Evolutionary conservation across 2,888 invertebrate genomes (phyloP), one percentile per base, ranked within the genome.

Genomic region (Tyria jacobaeae): DNA sequence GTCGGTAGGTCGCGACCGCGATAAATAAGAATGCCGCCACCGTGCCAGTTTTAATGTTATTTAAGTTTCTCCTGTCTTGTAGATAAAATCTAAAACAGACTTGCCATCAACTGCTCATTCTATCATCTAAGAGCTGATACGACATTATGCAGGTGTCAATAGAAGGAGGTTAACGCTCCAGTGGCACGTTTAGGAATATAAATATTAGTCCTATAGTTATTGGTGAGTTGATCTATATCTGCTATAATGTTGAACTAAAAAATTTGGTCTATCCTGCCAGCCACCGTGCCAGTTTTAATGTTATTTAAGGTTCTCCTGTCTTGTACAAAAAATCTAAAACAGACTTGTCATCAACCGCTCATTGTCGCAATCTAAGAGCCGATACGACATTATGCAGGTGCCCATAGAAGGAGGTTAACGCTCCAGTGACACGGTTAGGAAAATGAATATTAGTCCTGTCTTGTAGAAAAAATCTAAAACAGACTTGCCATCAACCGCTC

Each of bases 371-470:
- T 59, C 41, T 49, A 44, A 56, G 52, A 39, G 21, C 39, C 58
- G 47, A 58, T 66, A 37, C 66, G 31, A 66, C 64, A 54, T 50
- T 25, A 35, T 52, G 37, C 54, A 62, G 54, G 59, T 70, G 44
- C 44, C 48, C 48, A 64, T 54, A 50, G 21, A 57, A 60, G 37
- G 17, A 68, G 53, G 54, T 49, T 57, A 62, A 48, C 34, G 63
- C 14, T 44, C 41, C 34, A 53, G 31, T 64, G 44, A 60, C 60
- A 60, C 47, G 52, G 53, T 56, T 56, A 57, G 25, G 12, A 21
- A 17, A 52, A 14, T 53, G 56, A 57, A 53, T 60, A n/a, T n/a
- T n/a, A n/a, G n/a, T 15, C 6, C 31, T 31, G n/a, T 53, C 15
- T 27, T 25, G 25, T 31, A 24, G 37, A n/a, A 2, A 10, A 25